Base-by-base conservation (phyloP, 1,140 invertebrate species). In the Caerostris darwini region DNA sequence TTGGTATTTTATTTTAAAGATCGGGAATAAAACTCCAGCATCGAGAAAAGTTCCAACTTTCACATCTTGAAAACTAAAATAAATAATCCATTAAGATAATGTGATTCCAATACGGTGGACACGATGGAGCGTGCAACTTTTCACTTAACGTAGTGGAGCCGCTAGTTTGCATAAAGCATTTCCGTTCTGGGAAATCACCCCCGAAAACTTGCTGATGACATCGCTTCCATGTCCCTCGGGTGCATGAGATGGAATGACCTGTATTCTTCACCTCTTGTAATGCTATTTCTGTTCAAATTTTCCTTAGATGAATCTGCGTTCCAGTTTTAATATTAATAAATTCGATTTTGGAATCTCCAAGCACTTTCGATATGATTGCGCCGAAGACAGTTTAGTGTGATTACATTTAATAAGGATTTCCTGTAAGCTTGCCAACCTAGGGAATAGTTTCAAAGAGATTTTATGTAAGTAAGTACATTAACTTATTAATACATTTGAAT, bases 111-210 rank as follows among this genome's bases (percentile, higher is more conserved):
- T 85, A 85, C 6, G 57, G 57, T 19, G n/a, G 54, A 5, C 83
- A 4, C 56, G 34, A 8, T 59, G 56, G 7, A 59, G 17, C 17
- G 14, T 64, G 17, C 34, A 50, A 34, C 71, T 5, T 77, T 50
- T 53, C 71, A 77, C 19, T 77, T 77, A 77, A 77, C 34, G 56
- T 12, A 3, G 54, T 17, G 12, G 10, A 34, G 10, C 17, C 50
- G 83, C 83, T 85, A 57, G 83, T 85, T 85, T 85, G 83, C 83
- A 85, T 85, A 58, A 85, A 85, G 83, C 56, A 85, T 57, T 85
- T 85, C 83, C 83, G 83, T 58, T 85, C 17, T 85, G 83, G 83
- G 83, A 85, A 85, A 85, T 85, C 83, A 85, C 19, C 10, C 10
- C 34, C 57, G 57, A 59, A 59, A 7, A 58, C 83, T 85, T 85